phyloP scores from a whole-genome alignment of 1,140 invertebrate species.

The Drosophila littoralis region DNA sequence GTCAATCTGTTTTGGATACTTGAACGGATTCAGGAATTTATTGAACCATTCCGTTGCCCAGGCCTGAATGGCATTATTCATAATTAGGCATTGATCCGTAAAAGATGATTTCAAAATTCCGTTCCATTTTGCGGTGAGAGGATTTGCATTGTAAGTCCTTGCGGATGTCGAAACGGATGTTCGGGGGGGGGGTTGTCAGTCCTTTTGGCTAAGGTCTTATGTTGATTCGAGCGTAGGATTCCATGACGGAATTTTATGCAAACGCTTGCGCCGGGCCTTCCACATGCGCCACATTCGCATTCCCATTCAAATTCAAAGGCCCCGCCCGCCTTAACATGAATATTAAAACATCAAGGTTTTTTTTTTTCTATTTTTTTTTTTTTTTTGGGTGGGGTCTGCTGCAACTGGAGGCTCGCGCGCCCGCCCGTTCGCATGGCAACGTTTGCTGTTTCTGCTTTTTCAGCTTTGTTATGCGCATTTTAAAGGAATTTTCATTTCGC shows the following conservation, averaged over 20 bases:
- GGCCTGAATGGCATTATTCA: constrained; percentile 75
- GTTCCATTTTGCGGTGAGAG: constrained; percentile 65
- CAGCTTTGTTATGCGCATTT: constrained; percentile 68
- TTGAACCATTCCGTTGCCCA: constrained; percentile 8
- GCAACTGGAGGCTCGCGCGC: constrained; percentile 41
- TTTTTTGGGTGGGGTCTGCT: background rate
- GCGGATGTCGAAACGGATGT: constrained; percentile 8
- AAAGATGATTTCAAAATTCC: constrained; percentile 79
- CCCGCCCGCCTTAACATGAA: constrained; percentile 56
- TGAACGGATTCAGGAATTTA: constrained; percentile 38
- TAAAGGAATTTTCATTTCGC: constrained; percentile 54
- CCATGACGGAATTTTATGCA: constrained; percentile 55
- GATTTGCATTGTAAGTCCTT: constrained; percentile 66
- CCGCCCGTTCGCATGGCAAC: constrained; percentile 27
- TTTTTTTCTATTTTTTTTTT: constrained; percentile 32
- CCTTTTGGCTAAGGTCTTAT: constrained; percentile 52
- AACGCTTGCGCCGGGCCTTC: constrained; percentile 15
- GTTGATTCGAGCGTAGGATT: constrained; percentile 72
- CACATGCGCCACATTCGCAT: constrained; percentile 7
- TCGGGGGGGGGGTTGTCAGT: constrained; percentile 12
- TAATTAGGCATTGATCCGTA: constrained; percentile 81
- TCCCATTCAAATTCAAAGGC: constrained; percentile 57
- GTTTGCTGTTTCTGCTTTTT: constrained; percentile 23
- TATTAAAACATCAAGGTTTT: constrained; percentile 52
- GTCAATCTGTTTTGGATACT: constrained; percentile 3